A percentile compares a stretch with the other conserved stretches of the same genome.
Evolutionary conservation across 2,888 invertebrate genomes (phyloP).

Genomic region (Brachypterus glaber): DNA sequence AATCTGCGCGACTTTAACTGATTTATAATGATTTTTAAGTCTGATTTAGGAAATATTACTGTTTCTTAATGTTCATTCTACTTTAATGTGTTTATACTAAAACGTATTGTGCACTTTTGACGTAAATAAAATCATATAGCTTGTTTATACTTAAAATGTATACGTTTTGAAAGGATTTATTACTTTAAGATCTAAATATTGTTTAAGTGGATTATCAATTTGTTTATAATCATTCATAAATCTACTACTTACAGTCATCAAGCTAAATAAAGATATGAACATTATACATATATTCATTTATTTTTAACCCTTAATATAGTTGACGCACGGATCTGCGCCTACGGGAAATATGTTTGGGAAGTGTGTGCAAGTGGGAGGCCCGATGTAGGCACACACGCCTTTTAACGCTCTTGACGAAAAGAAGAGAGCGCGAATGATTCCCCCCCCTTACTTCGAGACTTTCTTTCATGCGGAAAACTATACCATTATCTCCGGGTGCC

Average conservation of each 20-base stretch:
- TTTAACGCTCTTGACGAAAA: too few species aligned
- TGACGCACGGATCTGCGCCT: too few species aligned
- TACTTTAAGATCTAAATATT: slow-evolving; percentile 23
- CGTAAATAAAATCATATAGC: slow-evolving; percentile 25
- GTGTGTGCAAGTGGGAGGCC: too few species aligned
- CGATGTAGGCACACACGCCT: too few species aligned
- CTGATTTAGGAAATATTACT: slow-evolving; percentile 27
- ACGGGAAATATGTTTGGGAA: too few species aligned
- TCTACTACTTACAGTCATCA: slow-evolving; percentile 10
- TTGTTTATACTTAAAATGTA: slow-evolving; percentile 13
- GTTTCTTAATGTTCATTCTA: slow-evolving; percentile 21
- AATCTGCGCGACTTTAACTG: slow-evolving; percentile 15
- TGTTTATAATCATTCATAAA: slow-evolving; percentile 23
- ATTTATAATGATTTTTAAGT: slow-evolving; percentile 22
- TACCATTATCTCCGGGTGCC: too few species aligned
- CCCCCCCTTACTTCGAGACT: too few species aligned
- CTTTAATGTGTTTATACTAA: slow-evolving; percentile 24
- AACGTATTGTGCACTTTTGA: slow-evolving; percentile 17
- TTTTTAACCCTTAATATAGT: too few species aligned
- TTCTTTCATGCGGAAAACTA: too few species aligned
- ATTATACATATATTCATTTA: too few species aligned
- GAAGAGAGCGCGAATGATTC: too few species aligned
- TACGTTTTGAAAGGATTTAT: slow-evolving; percentile 23
- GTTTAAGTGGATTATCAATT: slow-evolving; percentile 23
- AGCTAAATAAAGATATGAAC: slow-evolving; percentile 14